These are phyloP conservation scores for Poeciliopsis retropinna DNA, from an alignment of 2,113 vertebrate species.

Conservation along the genomic window DNA sequence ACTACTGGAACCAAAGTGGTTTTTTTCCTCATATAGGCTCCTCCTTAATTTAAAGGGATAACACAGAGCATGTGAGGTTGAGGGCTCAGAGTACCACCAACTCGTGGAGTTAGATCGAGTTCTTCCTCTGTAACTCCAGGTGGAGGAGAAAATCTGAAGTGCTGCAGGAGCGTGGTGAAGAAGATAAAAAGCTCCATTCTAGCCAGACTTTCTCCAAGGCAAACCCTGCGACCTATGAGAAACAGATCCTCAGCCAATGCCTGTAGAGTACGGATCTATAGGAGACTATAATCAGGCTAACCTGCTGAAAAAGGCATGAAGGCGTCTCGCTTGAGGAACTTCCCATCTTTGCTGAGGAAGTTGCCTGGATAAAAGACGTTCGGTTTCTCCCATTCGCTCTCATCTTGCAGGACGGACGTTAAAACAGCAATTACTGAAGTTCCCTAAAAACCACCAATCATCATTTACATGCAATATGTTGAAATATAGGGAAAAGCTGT, in stretches of 20 bases:
- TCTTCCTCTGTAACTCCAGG: slow-evolving; percentile 74
- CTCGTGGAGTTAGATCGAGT: slow-evolving; percentile 66
- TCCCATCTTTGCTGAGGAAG: slow-evolving; percentile 53
- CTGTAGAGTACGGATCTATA: too few species aligned
- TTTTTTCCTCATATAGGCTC: too few species aligned
- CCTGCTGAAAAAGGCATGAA: slow-evolving; percentile 65
- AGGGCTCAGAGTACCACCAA: slow-evolving; percentile 41
- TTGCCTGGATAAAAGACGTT: slow-evolving; percentile 39
- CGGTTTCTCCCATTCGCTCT: slow-evolving; percentile 47
- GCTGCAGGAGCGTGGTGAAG: slow-evolving; percentile 79
- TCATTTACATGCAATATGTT: not conserved
- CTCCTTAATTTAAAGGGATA: slow-evolving; percentile 16
- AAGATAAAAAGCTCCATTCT: slow-evolving; percentile 82
- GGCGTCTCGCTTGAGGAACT: slow-evolving; percentile 46
- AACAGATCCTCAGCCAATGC: not conserved
- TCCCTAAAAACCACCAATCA: slow-evolving; percentile 25
- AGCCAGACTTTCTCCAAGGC: slow-evolving; percentile 1
- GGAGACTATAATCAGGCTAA: not conserved
- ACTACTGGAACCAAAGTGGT: too few species aligned
- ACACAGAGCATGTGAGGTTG: slow-evolving; percentile 60
- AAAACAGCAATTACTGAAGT: slow-evolving; percentile 42
- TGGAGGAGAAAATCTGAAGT: slow-evolving; percentile 74
- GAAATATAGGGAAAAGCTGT: too few species aligned
- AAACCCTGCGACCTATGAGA: slow-evolving; percentile 59
- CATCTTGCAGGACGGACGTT: slow-evolving; percentile 43